Evolutionary conservation across 37 sponge, comb jelly and placozoan species (phyloP).

Genomic region (Diacarnus erythraeanus): DNA sequence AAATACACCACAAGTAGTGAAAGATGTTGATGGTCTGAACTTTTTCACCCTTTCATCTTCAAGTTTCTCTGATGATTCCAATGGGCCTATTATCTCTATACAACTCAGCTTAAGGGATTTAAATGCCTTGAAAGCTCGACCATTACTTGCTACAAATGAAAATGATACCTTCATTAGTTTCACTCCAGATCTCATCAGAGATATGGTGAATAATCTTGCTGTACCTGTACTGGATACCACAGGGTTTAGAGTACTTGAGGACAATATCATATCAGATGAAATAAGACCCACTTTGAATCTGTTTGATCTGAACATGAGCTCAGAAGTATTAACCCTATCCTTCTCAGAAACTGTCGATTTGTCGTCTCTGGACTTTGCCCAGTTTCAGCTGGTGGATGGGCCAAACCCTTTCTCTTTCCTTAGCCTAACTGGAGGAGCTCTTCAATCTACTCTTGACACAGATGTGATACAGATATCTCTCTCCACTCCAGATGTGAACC

Average conservation of each 20-base stretch:
- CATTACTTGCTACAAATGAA: conserved; percentile 34
- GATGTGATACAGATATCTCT: conserved; percentile 31
- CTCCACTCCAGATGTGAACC: conserved; percentile 69
- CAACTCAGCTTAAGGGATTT: conserved; percentile 54
- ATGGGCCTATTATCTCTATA: conserved; percentile 59
- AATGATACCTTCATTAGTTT: conserved; percentile 56
- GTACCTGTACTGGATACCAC: conserved; percentile 11
- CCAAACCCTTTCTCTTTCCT: conserved; percentile 21
- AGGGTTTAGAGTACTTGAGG: conserved; percentile 18
- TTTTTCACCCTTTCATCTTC: conserved; percentile 44
- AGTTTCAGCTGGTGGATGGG: conserved; percentile 40
- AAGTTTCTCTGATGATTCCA: conserved; percentile 25
- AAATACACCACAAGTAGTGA: conserved; percentile 11
- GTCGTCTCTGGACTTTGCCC: conserved; percentile 56
- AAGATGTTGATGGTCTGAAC: conserved; percentile 24
- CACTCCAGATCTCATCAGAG: conserved; percentile 34
- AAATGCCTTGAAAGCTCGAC: conserved; percentile 79
- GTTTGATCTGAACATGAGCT: conserved; percentile 65
- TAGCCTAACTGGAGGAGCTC: conserved; percentile 69
- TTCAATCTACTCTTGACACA: conserved; percentile 19
- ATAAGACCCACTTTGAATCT: conserved; percentile 50
- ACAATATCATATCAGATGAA: conserved; percentile 17
- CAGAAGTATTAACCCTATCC: conserved; percentile 57
- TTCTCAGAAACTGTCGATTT: conserved; percentile 84
- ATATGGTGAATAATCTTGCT: conserved; percentile 63